phyloP scores from a whole-genome alignment of 2,888 invertebrate species.

The Synergus japonicus region DNA sequence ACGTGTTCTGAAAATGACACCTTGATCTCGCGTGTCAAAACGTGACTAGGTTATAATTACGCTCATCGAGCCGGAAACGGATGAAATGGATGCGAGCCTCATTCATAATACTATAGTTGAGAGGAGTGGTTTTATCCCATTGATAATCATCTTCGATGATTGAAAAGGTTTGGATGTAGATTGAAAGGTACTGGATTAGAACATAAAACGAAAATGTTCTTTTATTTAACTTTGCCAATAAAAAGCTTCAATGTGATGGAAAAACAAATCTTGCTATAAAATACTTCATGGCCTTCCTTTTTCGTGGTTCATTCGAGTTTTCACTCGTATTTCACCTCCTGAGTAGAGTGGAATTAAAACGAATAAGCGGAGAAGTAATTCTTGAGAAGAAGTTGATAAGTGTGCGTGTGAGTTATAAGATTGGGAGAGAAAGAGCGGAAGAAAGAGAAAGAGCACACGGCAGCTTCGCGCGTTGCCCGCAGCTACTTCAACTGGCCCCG shows the following conservation, averaged over 20 bases:
- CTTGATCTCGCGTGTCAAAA: conserved; percentile 29
- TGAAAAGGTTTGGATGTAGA: background rate
- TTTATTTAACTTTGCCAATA: rapidly evolving
- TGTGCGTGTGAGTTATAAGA: conserved; percentile 41
- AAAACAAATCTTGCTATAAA: background rate
- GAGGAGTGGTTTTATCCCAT: background rate
- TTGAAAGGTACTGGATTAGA: background rate
- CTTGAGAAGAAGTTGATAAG: conserved; percentile 2
- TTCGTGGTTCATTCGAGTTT: conserved; percentile 11
- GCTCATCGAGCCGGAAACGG: conserved; percentile 11
- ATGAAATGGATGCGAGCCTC: background rate
- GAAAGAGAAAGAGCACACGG: conserved; percentile 32
- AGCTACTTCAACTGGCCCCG: conserved; percentile 67
- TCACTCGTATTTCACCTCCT: conserved; percentile 12
- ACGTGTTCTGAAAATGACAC: conserved; percentile 54
- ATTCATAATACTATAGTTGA: conserved; percentile 4
- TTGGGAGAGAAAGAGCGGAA: conserved; percentile 40
- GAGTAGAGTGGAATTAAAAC: conserved; percentile 43
- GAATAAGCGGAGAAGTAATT: conserved; percentile 50
- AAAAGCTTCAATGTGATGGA: background rate
- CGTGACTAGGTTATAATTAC: conserved; percentile 31
- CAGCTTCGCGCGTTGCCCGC: conserved; percentile 68
- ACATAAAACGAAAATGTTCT: background rate
- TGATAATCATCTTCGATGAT: background rate
- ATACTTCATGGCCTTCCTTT: background rate